These are phyloP conservation scores for Sepiola atlantica DNA, from an alignment of 2,888 invertebrate genomes.

Conservation along the genomic window DNA sequence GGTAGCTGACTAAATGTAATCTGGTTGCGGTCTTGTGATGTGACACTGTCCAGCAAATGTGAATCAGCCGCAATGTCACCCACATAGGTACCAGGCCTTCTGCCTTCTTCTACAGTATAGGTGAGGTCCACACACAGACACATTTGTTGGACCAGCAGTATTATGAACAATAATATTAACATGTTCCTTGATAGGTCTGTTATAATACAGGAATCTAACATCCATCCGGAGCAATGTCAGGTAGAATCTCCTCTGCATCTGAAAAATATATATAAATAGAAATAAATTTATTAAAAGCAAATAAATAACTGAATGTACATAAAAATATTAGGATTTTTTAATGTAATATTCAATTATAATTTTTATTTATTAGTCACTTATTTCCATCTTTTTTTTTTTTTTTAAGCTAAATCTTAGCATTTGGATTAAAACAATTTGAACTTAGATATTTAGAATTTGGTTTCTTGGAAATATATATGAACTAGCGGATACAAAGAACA, in stretches of 20 bases:
- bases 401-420: background rate
- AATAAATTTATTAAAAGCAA: background rate
- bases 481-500: too few species aligned
- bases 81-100: background rate
- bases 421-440: background rate
- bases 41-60: background rate
- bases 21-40: background rate
- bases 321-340: background rate
- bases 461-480: too few species aligned
- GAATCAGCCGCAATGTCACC: background rate
- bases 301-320: background rate
- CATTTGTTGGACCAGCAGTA: background rate
- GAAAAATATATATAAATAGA: background rate
- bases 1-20: background rate
- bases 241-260: slow-evolving; percentile 20
- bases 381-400: background rate
- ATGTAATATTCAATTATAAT: background rate
- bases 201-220: background rate
- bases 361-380: background rate
- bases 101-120: background rate
- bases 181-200: slow-evolving; percentile 32
- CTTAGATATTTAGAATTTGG: too few species aligned
- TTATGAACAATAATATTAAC: background rate
- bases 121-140: slow-evolving; percentile 32
- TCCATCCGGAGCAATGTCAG: background rate